Evolutionary conservation across 37 sponge, comb jelly and placozoan genomes (phyloP).

Genomic region (Spongia lamella): DNA sequence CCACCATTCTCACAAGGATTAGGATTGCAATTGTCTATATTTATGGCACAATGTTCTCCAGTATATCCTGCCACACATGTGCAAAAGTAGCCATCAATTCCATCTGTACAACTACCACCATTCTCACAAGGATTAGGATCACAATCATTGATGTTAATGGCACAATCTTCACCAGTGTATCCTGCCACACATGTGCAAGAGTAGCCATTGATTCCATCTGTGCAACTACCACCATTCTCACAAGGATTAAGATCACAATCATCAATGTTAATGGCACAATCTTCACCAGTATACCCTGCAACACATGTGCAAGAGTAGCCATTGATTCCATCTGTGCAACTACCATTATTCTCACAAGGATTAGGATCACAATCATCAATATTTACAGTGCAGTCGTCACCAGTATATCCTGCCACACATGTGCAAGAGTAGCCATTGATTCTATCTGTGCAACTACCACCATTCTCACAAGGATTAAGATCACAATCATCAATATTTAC

Average conservation of each 20-base stretch:
- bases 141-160: conserved; percentile 16
- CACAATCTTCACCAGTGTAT: conserved; percentile 17
- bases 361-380: conserved; percentile 54
- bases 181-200: conserved; percentile 34
- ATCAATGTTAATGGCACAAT: conserved; percentile 15
- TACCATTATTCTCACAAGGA: conserved; percentile 60
- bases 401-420: conserved; percentile 58
- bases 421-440: conserved; percentile 17
- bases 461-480: conserved; percentile 29
- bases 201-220: conserved; percentile 6
- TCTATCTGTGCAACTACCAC: conserved; percentile 12
- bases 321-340: conserved; percentile 51
- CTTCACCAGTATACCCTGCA: conserved; percentile 51
- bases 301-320: conserved; percentile 55
- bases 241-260: conserved; percentile 25
- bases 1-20: conserved; percentile 33
- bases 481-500: conserved; percentile 10
- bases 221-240: conserved; percentile 41
- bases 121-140: conserved; percentile 24
- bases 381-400: conserved; percentile 34
- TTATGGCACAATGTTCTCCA: conserved; percentile 21
- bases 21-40: conserved; percentile 13
- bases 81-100: conserved; percentile 9
- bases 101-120: conserved; percentile 34
- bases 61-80: conserved; percentile 22